Percentiles rank a stretch among this genome's conserved stretches.
Conservation (phyloP, 2,113 vertebrate genomes). For the Mastomys natalensis region DNA sequence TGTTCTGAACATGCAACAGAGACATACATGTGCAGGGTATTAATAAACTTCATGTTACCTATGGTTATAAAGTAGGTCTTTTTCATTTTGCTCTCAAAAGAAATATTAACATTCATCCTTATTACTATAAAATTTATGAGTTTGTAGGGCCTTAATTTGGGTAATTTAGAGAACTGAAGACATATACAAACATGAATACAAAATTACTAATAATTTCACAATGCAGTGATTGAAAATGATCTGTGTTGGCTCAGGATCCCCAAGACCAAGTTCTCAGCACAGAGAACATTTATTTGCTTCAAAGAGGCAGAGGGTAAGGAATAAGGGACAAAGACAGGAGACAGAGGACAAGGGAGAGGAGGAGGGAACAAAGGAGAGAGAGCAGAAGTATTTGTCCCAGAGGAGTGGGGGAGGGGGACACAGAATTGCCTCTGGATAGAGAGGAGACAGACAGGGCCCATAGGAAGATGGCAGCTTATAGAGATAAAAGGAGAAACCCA, state of each 20-base stretch:
- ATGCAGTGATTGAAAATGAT: neutral
- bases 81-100: slow-evolving; percentile 2
- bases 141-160: neutral
- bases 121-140: neutral
- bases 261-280: neutral
- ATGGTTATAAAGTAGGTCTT: neutral
- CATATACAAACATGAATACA: neutral
- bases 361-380: neutral
- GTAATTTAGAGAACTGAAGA: slow-evolving; percentile 24
- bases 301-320: neutral
- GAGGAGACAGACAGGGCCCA: neutral
- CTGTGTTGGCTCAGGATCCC: neutral
- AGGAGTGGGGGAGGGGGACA: neutral
- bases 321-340: neutral
- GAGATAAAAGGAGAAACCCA: neutral
- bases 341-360: neutral
- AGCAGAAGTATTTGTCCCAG: neutral
- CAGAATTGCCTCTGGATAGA: neutral
- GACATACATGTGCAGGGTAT: neutral
- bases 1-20: slow-evolving; percentile 22
- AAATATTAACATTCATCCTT: slow-evolving; percentile 9
- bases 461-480: neutral
- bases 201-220: neutral
- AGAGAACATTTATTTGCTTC: neutral
- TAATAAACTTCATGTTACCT: neutral